Evolutionary conservation across 2,797 vertebrate species (phyloP).

Genomic region (Pangasius mekongensis): DNA sequence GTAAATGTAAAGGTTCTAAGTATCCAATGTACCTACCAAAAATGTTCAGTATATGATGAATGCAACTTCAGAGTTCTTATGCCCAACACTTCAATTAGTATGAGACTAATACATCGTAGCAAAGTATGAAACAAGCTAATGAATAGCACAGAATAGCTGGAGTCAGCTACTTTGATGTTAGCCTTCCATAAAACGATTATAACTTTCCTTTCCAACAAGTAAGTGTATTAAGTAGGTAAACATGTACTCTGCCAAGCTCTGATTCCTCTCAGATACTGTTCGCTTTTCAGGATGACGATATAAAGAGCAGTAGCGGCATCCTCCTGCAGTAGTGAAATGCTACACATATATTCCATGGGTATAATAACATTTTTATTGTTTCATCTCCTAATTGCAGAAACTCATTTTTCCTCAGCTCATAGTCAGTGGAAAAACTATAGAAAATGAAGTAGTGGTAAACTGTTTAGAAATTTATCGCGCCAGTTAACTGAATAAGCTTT

Average conservation of each 20-base stretch:
- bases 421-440: neutral
- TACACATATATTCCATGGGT: conserved; percentile 17
- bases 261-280: neutral
- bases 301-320: neutral
- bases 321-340: neutral
- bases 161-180: neutral
- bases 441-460: neutral
- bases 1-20: neutral
- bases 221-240: too few relatives aligned
- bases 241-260: too few relatives aligned
- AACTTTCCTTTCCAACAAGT: neutral
- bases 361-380: conserved; percentile 12
- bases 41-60: neutral
- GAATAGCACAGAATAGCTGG: neutral
- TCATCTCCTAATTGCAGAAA: neutral
- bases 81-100: neutral
- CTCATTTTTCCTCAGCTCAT: neutral
- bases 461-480: neutral
- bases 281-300: neutral
- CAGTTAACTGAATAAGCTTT: neutral
- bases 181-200: neutral
- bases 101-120: neutral
- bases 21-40: neutral
- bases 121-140: neutral
- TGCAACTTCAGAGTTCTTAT: neutral